Conservation (phyloP, 2,888 invertebrate species). For the Drosophila bunnanda region DNA sequence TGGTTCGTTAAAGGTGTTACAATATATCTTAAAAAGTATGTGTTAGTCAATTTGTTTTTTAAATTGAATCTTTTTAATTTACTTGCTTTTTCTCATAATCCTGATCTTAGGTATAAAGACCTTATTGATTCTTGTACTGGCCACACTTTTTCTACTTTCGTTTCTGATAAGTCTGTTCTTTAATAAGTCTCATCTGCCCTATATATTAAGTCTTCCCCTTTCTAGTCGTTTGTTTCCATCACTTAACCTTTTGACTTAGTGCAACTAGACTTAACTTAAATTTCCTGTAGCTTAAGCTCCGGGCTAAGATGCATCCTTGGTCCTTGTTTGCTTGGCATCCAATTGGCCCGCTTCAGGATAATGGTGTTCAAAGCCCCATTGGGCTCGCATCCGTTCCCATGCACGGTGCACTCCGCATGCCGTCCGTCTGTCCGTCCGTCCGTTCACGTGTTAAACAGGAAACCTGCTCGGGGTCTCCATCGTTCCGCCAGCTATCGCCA, state of each 20-base stretch:
- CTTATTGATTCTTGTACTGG: no score
- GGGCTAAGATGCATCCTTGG: constrained; percentile 13
- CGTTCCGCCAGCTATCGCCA: constrained; percentile 29
- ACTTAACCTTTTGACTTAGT: constrained; percentile 2
- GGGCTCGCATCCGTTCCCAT: constrained; percentile 18
- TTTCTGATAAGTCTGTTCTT: no score
- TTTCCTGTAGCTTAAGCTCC: constrained; percentile 4
- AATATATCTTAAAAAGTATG: no score
- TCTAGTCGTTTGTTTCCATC: not conserved
- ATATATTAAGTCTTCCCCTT: not conserved
- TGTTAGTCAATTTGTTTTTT: no score
- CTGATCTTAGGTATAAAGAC: no score
- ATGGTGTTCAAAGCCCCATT: constrained; percentile 29
- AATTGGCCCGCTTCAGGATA: constrained; percentile 40
- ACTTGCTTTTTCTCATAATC: no score
- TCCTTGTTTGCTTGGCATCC: constrained; percentile 13
- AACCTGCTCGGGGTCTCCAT: constrained; percentile 32
- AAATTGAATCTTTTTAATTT: no score
- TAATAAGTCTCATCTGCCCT: not conserved
- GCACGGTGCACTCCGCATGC: constrained; percentile 3
- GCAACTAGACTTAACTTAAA: constrained; percentile 6
- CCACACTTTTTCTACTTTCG: not conserved
- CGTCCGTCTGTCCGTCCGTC: constrained; percentile 1
- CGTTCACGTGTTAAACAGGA: constrained; percentile 48
- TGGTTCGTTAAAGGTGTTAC: no score